Conservation (phyloP, 2,113 vertebrate species). For the Guaruba guarouba region DNA sequence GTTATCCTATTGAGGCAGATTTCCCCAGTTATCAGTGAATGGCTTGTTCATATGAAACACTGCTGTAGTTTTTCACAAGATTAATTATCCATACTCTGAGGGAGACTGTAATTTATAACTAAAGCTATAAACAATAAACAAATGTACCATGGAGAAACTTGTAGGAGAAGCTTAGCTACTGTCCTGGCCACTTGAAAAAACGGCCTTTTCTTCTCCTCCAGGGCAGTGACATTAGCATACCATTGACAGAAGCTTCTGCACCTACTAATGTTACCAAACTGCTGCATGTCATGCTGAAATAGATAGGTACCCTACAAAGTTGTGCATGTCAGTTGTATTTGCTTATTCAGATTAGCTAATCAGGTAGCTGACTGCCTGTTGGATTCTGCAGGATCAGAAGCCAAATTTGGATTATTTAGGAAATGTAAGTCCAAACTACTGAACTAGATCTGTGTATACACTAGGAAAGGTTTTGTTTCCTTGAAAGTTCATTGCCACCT, state of each 20-base stretch:
- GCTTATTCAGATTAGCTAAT: neutral
- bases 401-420: neutral
- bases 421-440: neutral
- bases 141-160: neutral
- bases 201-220: neutral
- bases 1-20: slow-evolving; percentile 50
- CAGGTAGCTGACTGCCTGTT: neutral
- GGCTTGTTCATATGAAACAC: slow-evolving; percentile 32
- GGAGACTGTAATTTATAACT: slow-evolving; percentile 27
- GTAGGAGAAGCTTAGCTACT: neutral
- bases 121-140: slow-evolving; percentile 30
- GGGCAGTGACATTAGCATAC: neutral
- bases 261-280: neutral
- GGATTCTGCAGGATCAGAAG: neutral
- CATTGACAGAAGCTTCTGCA: neutral
- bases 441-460: neutral
- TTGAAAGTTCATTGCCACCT: neutral
- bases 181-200: neutral
- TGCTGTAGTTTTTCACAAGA: slow-evolving; percentile 19
- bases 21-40: slow-evolving; percentile 39
- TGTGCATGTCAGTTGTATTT: neutral
- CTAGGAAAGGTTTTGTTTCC: neutral
- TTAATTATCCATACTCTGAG: slow-evolving; percentile 49
- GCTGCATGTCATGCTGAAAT: neutral
- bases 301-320: neutral